These are phyloP conservation scores for Pseudopodoces humilis DNA, from an alignment of 2,113 vertebrate genomes.

Conservation along the genomic window DNA sequence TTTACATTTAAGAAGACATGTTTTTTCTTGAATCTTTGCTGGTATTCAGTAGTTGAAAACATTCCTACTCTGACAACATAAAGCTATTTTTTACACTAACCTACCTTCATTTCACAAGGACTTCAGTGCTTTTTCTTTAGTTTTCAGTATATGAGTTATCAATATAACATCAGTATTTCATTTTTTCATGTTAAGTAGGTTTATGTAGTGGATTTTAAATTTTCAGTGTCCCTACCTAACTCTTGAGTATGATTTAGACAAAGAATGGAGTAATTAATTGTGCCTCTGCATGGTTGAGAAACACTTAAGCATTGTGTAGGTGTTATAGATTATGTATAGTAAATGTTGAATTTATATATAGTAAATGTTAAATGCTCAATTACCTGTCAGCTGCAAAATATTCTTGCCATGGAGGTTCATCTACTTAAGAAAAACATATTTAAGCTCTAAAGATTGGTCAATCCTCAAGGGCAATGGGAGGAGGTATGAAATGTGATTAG, in stretches of 20 bases:
- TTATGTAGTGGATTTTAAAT: neutral
- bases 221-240: neutral
- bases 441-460: neutral
- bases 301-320: neutral
- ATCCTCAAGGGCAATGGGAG: constrained; percentile 51
- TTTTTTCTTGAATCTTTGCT: neutral
- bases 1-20: neutral
- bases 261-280: neutral
- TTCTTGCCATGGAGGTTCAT: neutral
- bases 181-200: neutral
- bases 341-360: too few species aligned
- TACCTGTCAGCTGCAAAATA: neutral
- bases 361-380: neutral
- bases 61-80: neutral
- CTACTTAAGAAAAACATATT: neutral
- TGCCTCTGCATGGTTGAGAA: neutral
- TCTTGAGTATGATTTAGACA: neutral
- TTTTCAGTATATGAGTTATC: neutral
- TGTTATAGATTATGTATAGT: neutral
- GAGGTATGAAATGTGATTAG: neutral
- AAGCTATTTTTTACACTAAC: neutral
- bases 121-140: neutral
- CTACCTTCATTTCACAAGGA: neutral
- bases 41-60: neutral
- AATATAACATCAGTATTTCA: neutral